Conservation (phyloP, 1,140 invertebrate genomes). For the Saccostrea cuccullata region DNA sequence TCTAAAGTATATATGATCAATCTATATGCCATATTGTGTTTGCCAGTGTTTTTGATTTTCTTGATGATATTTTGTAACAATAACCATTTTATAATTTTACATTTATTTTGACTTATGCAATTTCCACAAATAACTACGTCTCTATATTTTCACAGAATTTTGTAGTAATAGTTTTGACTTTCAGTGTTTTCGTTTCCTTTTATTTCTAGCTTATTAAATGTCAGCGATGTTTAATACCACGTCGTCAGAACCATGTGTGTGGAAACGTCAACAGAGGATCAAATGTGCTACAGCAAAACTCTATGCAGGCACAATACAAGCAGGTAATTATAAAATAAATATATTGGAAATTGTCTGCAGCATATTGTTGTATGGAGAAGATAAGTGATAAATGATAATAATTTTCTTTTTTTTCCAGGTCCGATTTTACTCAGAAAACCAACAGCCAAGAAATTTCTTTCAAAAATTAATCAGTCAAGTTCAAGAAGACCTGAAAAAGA, state of each 20-base stretch:
- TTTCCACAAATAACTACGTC: not conserved
- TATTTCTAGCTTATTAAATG: conserved; percentile 3
- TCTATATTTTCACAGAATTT: too few species aligned
- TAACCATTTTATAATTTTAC: too few species aligned
- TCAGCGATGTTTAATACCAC: conserved; percentile 4
- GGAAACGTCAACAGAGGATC: not conserved
- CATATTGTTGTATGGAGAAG: too few species aligned
- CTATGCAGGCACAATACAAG: not conserved
- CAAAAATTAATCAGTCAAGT: conserved; percentile 95
- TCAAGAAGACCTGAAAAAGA: conserved; percentile 94
- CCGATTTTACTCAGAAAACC: conserved; percentile 69
- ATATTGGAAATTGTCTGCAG: not conserved
- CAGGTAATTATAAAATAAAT: not conserved
- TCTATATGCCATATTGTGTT: too few species aligned
- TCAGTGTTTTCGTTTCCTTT: not conserved
- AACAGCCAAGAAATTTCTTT: conserved; percentile 83
- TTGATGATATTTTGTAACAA: too few species aligned
- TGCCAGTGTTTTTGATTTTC: too few species aligned
- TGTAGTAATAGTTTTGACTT: not conserved
- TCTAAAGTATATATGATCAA: too few species aligned
- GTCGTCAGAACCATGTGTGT: conserved; percentile 10
- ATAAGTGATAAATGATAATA: not conserved
- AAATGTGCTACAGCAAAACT: not conserved
- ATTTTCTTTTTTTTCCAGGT: conserved; percentile 58
- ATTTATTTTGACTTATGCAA: not conserved